These are phyloP conservation scores for Aethina tumida DNA, from an alignment of 1,140 invertebrate species.

Conservation along the genomic window DNA sequence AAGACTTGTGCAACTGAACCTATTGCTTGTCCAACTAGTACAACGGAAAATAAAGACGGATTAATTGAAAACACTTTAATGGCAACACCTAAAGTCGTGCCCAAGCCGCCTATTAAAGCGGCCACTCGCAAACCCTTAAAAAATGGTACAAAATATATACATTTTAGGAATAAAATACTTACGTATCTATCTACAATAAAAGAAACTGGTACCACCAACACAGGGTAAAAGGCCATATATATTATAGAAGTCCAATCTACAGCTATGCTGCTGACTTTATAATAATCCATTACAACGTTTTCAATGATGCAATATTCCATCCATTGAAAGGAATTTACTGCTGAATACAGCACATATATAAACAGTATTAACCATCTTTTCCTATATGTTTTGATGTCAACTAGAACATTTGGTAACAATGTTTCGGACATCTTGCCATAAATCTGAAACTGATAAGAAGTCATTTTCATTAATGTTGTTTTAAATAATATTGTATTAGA, in stretches of 20 bases:
- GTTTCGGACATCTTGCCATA: no score
- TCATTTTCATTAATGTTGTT: no score
- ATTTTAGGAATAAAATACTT: slow-evolving; percentile 8
- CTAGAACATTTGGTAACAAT: no score
- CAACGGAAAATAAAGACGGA: slow-evolving; percentile 51
- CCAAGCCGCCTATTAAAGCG: slow-evolving; percentile 32
- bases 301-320: slow-evolving; percentile 46
- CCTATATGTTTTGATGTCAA: slow-evolving; percentile 17
- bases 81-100: slow-evolving; percentile 53
- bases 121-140: slow-evolving; percentile 32
- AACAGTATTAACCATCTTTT: slow-evolving; percentile 21
- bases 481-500: no score
- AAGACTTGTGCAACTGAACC: slow-evolving; percentile 57
- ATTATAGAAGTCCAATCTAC: slow-evolving; percentile 52
- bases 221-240: slow-evolving; percentile 25
- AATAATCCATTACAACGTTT: slow-evolving; percentile 43
- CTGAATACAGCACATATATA: slow-evolving; percentile 23
- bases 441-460: no score
- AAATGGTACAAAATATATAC: neutral
- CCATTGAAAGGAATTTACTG: slow-evolving; percentile 45
- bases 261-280: slow-evolving; percentile 40
- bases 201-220: slow-evolving; percentile 25
- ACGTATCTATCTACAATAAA: slow-evolving; percentile 27
- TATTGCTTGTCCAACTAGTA: slow-evolving; percentile 57
- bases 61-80: slow-evolving; percentile 56